Conservation (phyloP, 2,113 vertebrate genomes). For the Ursus arctos region DNA sequence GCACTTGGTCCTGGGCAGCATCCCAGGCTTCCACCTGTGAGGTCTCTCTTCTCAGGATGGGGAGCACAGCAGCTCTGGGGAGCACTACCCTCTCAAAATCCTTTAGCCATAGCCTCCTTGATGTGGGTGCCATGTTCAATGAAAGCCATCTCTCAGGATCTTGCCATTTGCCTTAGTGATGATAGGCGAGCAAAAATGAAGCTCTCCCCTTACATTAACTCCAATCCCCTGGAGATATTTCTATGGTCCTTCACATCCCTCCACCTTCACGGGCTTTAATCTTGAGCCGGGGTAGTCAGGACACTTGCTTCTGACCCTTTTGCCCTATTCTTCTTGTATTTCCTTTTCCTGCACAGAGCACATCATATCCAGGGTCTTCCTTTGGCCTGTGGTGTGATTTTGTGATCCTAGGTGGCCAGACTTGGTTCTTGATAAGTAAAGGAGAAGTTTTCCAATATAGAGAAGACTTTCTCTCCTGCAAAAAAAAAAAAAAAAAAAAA, state of each 20-base stretch:
- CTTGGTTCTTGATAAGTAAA: not conserved
- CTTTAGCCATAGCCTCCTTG: not conserved
- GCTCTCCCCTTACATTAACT: not conserved
- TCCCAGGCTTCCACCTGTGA: not conserved
- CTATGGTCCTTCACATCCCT: not conserved
- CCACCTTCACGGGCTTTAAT: rapidly evolving
- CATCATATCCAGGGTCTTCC: not conserved
- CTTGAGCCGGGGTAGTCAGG: not conserved
- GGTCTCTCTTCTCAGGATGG: not conserved
- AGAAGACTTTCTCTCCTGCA: not conserved
- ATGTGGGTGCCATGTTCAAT: not conserved
- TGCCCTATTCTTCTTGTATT: not conserved
- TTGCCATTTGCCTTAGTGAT: not conserved
- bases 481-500: not conserved
- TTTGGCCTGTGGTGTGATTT: not conserved
- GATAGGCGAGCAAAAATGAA: not conserved
- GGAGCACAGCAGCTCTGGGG: too few relatives aligned
- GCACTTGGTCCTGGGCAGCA: not conserved
- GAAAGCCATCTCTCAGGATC: not conserved
- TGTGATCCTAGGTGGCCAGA: not conserved
- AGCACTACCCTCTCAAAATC: not conserved
- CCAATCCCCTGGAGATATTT: not conserved
- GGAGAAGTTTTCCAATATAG: not conserved
- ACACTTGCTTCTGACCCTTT: not conserved
- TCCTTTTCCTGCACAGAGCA: not conserved